These are phyloP conservation scores for Hylaeus volcanicus DNA, from an alignment of 1,140 invertebrate genomes.

Conservation along the genomic window DNA sequence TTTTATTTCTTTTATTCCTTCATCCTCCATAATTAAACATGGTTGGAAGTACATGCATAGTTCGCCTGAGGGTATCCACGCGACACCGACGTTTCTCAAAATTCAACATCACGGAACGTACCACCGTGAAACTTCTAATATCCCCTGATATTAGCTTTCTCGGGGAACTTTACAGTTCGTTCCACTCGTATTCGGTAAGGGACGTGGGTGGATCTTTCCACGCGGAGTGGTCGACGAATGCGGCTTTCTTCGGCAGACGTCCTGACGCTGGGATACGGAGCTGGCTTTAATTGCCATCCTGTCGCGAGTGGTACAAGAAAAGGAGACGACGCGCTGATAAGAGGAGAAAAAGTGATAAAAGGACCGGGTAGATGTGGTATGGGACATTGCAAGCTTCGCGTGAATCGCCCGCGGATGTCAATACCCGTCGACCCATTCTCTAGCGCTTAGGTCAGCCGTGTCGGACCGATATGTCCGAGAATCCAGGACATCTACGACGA, in stretches of 20 bases:
- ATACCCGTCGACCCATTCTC: not conserved
- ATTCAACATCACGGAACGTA: not conserved
- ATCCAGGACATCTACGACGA: not conserved
- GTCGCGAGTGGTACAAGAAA: not conserved
- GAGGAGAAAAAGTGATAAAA: conserved; percentile 20
- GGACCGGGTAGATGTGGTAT: not conserved
- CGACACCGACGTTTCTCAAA: not conserved
- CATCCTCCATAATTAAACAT: not conserved
- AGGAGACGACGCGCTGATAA: conserved; percentile 48
- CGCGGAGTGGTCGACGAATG: conserved; percentile 29
- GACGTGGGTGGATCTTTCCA: conserved; percentile 23
- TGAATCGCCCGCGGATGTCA: not conserved
- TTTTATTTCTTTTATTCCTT: too few relatives aligned
- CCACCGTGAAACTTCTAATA: conserved; percentile 11
- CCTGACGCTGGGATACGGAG: conserved; percentile 16
- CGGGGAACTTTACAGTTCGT: conserved; percentile 19
- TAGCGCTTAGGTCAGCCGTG: not conserved
- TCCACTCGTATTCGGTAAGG: conserved; percentile 42
- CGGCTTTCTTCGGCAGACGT: conserved; percentile 46
- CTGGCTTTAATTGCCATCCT: conserved; percentile 29
- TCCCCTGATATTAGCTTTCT: conserved; percentile 22
- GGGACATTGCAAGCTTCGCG: not conserved
- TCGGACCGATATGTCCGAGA: not conserved
- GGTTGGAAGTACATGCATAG: too few relatives aligned
- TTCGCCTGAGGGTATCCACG: too few relatives aligned